Percentiles rank a stretch among this genome's conserved stretches.
These are phyloP conservation scores for Orussus abietinus DNA, from an alignment of 1,140 invertebrate genomes.

Conservation along the genomic window DNA sequence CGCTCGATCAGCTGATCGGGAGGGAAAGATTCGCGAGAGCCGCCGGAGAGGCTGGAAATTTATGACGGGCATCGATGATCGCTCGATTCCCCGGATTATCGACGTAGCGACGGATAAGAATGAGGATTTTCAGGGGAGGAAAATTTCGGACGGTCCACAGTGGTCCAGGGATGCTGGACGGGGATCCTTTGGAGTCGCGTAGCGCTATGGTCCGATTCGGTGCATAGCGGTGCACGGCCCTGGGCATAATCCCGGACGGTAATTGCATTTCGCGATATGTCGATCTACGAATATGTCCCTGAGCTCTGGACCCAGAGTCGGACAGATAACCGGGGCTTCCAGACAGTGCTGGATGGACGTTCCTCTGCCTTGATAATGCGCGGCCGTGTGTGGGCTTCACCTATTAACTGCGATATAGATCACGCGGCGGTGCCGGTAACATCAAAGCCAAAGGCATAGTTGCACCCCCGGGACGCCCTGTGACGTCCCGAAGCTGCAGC, in stretches of 20 bases:
- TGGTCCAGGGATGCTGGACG: constrained; percentile 1
- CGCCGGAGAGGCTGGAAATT: too few species aligned
- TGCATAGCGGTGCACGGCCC: constrained; percentile 15
- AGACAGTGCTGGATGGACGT: constrained; percentile 6
- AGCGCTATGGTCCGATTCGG: constrained; percentile 2
- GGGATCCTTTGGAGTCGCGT: neutral
- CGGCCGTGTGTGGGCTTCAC: constrained; percentile 27
- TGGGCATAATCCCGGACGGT: constrained; percentile 28
- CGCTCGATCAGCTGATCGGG: too few species aligned
- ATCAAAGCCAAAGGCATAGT: constrained; percentile 55
- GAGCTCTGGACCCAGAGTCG: constrained; percentile 4
- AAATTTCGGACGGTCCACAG: too few species aligned
- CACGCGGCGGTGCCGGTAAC: constrained; percentile 42
- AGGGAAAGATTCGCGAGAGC: too few species aligned
- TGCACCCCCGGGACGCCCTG: constrained; percentile 33
- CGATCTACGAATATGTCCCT: constrained; percentile 24
- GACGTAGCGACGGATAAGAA: too few species aligned
- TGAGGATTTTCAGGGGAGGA: too few species aligned
- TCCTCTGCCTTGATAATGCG: constrained; percentile 17
- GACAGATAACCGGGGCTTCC: constrained; percentile 3
- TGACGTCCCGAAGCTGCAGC: constrained; percentile 18
- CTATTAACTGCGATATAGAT: constrained; percentile 47
- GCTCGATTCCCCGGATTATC: too few species aligned
- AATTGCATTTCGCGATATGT: constrained; percentile 44
- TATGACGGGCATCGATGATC: too few species aligned